These are phyloP conservation scores for Mythimna lalbum DNA, from an alignment of 2,888 invertebrate species.

Conservation along the genomic window DNA sequence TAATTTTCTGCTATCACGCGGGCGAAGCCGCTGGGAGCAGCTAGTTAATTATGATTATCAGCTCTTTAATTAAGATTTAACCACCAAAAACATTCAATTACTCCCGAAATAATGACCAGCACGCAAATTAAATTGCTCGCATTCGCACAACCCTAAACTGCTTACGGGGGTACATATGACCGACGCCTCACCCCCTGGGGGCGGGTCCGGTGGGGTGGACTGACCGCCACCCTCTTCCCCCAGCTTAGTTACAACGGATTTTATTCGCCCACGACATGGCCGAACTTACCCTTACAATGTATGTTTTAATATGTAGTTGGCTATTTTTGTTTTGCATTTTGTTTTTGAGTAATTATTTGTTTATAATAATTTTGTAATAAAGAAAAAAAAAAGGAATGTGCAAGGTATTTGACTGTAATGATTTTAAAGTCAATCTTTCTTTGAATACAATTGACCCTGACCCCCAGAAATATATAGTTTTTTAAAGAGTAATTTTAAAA, in stretches of 20 bases:
- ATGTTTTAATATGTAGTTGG: constrained; percentile 29
- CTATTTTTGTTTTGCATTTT: not conserved
- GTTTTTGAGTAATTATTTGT: not conserved
- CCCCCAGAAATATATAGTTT: too few species aligned
- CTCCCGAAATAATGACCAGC: constrained; percentile 5
- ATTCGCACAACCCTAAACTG: constrained; percentile 56
- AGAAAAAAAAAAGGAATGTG: not conserved
- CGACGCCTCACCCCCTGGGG: constrained; percentile 64
- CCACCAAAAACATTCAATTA: not conserved
- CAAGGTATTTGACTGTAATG: too few species aligned
- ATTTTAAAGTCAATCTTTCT: not conserved
- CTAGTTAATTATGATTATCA: too few species aligned
- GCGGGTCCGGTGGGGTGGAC: constrained; percentile 78
- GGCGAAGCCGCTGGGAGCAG: too few species aligned
- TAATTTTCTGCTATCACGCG: too few species aligned
- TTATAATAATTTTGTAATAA: not conserved
- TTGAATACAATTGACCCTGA: too few species aligned
- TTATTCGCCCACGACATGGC: constrained; percentile 85
- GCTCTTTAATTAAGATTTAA: too few species aligned
- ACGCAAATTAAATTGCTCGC: constrained; percentile 31
- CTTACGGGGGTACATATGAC: constrained; percentile 60
- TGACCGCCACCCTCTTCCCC: constrained; percentile 83
- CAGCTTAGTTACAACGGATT: constrained; percentile 81
- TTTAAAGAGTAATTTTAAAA: too few species aligned
- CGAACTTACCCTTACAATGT: constrained; percentile 59